These are phyloP conservation scores for Telmatochromis sp. DNA, from an alignment of 2,113 vertebrate genomes.

Conservation along the genomic window DNA sequence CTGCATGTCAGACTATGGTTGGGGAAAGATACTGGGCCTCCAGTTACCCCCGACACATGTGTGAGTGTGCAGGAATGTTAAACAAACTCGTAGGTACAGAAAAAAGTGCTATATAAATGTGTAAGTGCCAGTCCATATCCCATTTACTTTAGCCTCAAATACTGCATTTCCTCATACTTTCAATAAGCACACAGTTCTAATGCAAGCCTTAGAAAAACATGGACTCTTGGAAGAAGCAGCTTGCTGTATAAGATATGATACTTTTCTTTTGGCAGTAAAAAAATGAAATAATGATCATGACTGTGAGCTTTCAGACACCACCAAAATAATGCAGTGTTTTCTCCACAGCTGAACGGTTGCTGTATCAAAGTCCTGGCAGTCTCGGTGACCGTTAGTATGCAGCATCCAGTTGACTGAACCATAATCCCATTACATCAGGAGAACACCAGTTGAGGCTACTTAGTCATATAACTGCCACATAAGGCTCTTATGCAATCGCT, in stretches of 20 bases:
- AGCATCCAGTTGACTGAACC: constrained; percentile 7
- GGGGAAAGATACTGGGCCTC: neutral
- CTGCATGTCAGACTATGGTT: neutral
- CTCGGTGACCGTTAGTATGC: neutral
- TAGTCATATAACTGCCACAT: constrained; percentile 4
- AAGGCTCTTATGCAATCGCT: constrained; percentile 1
- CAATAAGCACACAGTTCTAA: neutral
- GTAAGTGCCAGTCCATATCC: neutral
- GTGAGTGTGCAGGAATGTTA: neutral
- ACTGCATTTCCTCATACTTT: neutral
- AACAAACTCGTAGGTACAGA: neutral
- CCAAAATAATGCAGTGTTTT: neutral
- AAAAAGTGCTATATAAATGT: neutral
- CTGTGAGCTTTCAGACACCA: neutral
- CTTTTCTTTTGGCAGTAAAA: neutral
- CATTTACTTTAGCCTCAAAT: neutral
- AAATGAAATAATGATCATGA: neutral
- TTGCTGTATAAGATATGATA: neutral
- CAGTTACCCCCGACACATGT: neutral
- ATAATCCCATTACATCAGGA: constrained; percentile 38
- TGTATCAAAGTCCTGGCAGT: neutral
- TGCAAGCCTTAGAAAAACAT: neutral
- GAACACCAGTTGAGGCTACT: constrained; percentile 14
- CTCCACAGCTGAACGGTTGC: neutral
- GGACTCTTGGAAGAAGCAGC: neutral